Percentiles rank a stretch among this genome's conserved stretches.
Conservation (phyloP, 2,113 vertebrate genomes). For the Grantiella picta region DNA sequence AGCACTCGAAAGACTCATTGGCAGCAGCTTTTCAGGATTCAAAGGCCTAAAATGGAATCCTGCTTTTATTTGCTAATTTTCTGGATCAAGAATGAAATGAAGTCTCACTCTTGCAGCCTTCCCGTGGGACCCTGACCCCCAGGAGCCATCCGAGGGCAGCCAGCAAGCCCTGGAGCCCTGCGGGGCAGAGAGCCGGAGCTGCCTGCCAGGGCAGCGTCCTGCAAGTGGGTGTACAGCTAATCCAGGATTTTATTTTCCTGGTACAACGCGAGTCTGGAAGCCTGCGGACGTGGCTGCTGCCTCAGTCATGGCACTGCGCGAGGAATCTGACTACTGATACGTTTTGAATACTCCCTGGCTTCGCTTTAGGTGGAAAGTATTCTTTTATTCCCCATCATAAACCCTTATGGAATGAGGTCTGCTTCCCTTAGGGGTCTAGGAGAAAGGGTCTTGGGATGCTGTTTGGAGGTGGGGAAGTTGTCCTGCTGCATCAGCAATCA, state of each 20-base stretch:
- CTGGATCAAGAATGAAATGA: background rate
- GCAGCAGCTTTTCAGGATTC: background rate
- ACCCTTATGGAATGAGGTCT: rapidly evolving
- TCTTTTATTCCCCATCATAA: background rate
- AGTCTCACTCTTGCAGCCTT: background rate
- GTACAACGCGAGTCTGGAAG: background rate
- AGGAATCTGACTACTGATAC: background rate
- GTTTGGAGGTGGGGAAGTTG: background rate
- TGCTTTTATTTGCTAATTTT: background rate
- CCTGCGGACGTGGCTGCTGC: background rate
- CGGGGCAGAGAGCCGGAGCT: background rate
- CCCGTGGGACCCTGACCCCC: background rate
- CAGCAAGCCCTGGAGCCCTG: background rate
- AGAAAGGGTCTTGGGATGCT: background rate
- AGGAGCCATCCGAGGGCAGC: background rate
- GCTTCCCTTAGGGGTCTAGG: background rate
- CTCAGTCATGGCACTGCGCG: background rate
- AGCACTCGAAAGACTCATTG: background rate
- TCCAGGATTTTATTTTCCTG: background rate
- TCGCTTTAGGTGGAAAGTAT: background rate
- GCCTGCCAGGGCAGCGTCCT: background rate
- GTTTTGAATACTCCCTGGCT: background rate
- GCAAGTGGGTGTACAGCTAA: background rate
- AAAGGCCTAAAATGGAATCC: background rate
- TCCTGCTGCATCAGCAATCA: background rate